Evolutionary conservation across 2,797 vertebrate genomes (phyloP).

Genomic region (Nyctalus aviator): DNA sequence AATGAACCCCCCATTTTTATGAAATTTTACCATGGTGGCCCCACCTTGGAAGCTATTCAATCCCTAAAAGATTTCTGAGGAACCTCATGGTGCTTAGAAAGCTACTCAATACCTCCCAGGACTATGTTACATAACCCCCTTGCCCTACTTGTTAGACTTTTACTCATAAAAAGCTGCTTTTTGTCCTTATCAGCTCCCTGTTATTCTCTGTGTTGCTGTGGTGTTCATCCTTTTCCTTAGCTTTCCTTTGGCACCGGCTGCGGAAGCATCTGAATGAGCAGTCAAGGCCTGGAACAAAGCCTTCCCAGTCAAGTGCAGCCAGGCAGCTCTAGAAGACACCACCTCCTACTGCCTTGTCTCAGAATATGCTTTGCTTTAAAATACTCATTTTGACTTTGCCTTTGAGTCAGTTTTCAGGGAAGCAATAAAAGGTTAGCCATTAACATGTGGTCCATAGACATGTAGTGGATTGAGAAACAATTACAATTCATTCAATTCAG

Average conservation of each 20-base stretch:
- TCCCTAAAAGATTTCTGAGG: slow-evolving; percentile 18
- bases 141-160: background rate
- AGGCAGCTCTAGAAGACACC: slow-evolving; percentile 48
- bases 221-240: background rate
- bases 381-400: slow-evolving; percentile 76
- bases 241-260: slow-evolving; percentile 16
- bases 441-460: slow-evolving; percentile 57
- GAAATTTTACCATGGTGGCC: background rate
- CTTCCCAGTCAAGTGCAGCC: slow-evolving; percentile 61
- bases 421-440: slow-evolving; percentile 73
- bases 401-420: slow-evolving; percentile 67
- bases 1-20: background rate
- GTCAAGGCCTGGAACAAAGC: slow-evolving; percentile 46
- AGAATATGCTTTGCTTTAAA: slow-evolving; percentile 71
- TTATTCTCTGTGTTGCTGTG: background rate
- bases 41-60: background rate
- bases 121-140: background rate
- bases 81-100: background rate
- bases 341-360: background rate
- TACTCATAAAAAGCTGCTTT: background rate
- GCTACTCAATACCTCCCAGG: background rate
- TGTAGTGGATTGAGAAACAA: slow-evolving; percentile 32
- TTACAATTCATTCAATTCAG: slow-evolving; percentile 10
- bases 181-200: no score
- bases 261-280: background rate